phyloP scores from a whole-genome alignment of 2,797 vertebrate genomes.

The Onychomys torridus region DNA sequence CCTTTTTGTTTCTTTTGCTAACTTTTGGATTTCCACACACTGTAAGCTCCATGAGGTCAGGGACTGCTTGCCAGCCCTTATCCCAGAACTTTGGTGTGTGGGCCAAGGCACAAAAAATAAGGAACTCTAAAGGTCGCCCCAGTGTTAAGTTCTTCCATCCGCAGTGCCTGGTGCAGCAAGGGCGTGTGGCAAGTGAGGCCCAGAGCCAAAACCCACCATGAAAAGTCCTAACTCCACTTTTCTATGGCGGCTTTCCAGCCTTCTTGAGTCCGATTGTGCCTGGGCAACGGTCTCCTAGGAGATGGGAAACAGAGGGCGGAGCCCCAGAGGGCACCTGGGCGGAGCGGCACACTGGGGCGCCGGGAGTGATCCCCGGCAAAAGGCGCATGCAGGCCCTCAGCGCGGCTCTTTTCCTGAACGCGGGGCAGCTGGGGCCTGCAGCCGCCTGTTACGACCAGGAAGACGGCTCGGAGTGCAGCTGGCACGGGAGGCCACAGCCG shows the following conservation, averaged over 20 bases:
- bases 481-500: neutral
- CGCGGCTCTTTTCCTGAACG: neutral
- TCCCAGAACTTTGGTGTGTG: neutral
- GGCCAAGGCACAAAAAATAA: neutral
- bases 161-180: no score
- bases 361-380: neutral
- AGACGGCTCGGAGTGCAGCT: neutral
- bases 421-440: neutral
- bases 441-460: conserved; percentile 47
- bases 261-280: neutral
- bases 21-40: neutral
- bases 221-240: neutral
- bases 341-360: neutral
- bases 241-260: neutral
- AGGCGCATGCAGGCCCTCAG: conserved; percentile 24
- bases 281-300: conserved; percentile 60
- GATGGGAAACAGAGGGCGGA: conserved; percentile 74
- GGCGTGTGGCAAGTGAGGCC: neutral
- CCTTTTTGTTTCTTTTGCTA: neutral
- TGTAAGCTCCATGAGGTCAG: neutral
- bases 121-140: neutral
- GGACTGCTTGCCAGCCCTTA: neutral
- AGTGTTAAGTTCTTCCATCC: neutral
- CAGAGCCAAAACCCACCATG: rapidly evolving
- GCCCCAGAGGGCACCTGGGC: neutral